Base-by-base conservation (phyloP, 2,113 vertebrate genomes). In the Junco hyemalis region DNA sequence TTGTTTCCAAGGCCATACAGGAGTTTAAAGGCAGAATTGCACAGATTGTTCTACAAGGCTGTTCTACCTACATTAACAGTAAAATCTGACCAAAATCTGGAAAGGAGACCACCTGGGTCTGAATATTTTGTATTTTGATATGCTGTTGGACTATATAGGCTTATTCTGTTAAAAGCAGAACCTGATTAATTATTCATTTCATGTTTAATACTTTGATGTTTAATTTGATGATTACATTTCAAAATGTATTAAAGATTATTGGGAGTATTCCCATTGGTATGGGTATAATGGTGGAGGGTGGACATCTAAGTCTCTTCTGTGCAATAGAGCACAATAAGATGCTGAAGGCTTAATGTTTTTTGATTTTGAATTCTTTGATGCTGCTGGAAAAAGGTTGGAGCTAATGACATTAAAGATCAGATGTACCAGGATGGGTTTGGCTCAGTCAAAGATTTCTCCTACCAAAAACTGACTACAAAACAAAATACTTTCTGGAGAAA, bases 31-130 rank as follows among this genome's bases (percentile, higher is more conserved):
- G 29, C 18, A 53, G 59, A 88, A 74, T 63, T 6, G 1, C 6
- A n/a, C 2, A 2, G 2, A 12, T 80, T 0, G 0, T 65, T 92
- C 66, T 69, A 33, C 26, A 73, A 63, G 21, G 21, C 22, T 54
- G 10, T 48, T 56, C 19, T 74, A 71, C 15, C 17, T 81, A 33
- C 15, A 36, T 57, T 50, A 73, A 26, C 19, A 53, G 28, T 38
- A 59, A 90, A 50, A 66, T 45, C 48, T 83, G 29, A 74, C 19
- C 14, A 53, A 90, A 50, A 70, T 51, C 35, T 56, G 42, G 20
- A 80, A 88, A 81, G 23, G 20, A 73, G 35, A 35, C 21, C 4
- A 47, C 10, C 2, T 21, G 6, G 59, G 8, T 68, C 47, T 84
- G 40, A 92, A 68, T 31, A 22, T 59, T 90, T 86, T 92, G 9